Conservation (phyloP, 2,888 invertebrate genomes). For the Melanotus villosus region DNA sequence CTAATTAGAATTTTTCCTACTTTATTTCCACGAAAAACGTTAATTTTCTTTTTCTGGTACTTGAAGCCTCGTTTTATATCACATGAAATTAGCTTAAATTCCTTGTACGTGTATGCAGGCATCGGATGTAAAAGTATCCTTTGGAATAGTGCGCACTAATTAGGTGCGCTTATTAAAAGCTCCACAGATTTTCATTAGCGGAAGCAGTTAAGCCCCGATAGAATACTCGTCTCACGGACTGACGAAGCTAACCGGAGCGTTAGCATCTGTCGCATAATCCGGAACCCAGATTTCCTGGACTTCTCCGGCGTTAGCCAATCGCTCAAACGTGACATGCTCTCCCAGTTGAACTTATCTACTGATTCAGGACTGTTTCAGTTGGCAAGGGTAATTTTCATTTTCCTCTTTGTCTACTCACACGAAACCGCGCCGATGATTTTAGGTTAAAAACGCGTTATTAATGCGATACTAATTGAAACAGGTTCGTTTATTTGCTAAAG, state of each 20-base stretch:
- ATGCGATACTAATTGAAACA: too few relatives aligned
- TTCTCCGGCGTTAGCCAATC: slow-evolving; percentile 26
- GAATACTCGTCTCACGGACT: slow-evolving; percentile 14
- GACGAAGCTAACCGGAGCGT: slow-evolving; percentile 14
- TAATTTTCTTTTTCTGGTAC: too few relatives aligned
- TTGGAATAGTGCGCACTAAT: slow-evolving; percentile 3
- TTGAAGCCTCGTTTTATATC: too few relatives aligned
- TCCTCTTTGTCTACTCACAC: background rate
- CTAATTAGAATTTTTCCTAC: too few relatives aligned
- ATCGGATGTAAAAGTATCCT: too few relatives aligned
- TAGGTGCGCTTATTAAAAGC: slow-evolving; percentile 17
- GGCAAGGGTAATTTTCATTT: background rate
- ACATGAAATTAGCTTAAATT: too few relatives aligned
- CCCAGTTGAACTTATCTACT: slow-evolving; percentile 21
- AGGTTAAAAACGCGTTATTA: background rate
- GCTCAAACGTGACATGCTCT: slow-evolving; percentile 29
- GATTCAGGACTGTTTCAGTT: background rate
- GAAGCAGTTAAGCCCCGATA: slow-evolving; percentile 18
- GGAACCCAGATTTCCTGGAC: slow-evolving; percentile 28
- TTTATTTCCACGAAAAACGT: too few relatives aligned
- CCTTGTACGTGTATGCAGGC: too few relatives aligned
- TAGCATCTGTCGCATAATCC: slow-evolving; percentile 32
- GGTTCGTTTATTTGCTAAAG: too few relatives aligned
- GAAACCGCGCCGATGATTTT: background rate
- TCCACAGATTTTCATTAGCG: slow-evolving; percentile 15